A percentile compares a stretch with the other conserved stretches of the same genome.
phyloP scores from a whole-genome alignment of 2,888 invertebrate species.

The Flexamia atlantica region DNA sequence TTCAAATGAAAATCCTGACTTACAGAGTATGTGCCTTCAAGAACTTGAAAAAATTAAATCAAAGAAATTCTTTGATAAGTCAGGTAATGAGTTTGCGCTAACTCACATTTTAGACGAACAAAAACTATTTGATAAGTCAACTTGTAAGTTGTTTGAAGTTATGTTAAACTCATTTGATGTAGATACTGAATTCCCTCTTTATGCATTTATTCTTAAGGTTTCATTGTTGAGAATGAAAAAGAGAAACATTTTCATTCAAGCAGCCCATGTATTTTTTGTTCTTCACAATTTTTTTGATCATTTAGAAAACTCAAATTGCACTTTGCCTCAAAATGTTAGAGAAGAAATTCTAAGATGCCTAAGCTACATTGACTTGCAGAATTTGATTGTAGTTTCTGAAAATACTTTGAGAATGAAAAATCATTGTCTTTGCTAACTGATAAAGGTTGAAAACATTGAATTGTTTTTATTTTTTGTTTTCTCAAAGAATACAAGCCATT shows the following conservation, averaged over 20 bases:
- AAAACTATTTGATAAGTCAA: background rate
- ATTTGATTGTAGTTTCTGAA: conserved; percentile 15
- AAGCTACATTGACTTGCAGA: conserved; percentile 29
- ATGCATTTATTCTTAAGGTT: background rate
- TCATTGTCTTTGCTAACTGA: background rate
- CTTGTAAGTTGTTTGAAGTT: background rate
- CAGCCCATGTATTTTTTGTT: conserved; percentile 6
- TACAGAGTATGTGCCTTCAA: background rate
- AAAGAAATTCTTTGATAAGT: background rate
- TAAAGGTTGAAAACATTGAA: background rate
- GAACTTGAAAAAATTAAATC: conserved; percentile 5
- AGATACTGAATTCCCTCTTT: conserved; percentile 26
- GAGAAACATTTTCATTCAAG: background rate
- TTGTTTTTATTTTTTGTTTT: too few species aligned
- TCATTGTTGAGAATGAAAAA: conserved; percentile 1
- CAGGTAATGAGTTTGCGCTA: background rate
- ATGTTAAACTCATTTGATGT: background rate
- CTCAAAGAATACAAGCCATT: too few species aligned
- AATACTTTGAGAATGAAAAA: background rate
- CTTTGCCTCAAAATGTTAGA: background rate
- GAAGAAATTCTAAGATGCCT: background rate
- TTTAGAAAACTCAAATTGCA: background rate
- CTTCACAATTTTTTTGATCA: background rate
- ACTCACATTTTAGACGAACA: background rate
- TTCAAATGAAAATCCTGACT: background rate